These are phyloP conservation scores for Chitala chitala DNA, from an alignment of 2,113 vertebrate genomes.

Conservation along the genomic window DNA sequence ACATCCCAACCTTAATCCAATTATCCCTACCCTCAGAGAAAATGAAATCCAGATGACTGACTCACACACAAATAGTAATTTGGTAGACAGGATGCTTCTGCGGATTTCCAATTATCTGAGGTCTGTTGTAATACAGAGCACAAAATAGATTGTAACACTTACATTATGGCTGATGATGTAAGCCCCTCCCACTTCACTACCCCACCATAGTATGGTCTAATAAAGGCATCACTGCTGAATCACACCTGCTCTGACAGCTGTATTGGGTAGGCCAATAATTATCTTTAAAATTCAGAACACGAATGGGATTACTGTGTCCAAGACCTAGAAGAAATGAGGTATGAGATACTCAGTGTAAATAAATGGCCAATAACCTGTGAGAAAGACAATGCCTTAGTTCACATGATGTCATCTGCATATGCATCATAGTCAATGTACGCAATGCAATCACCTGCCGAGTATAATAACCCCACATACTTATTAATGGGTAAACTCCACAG, in stretches of 20 bases:
- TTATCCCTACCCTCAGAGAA: conserved; percentile 23
- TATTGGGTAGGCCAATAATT: not conserved
- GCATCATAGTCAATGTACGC: too few species aligned
- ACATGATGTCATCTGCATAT: too few species aligned
- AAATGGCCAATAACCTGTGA: not conserved
- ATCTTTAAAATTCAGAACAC: not conserved
- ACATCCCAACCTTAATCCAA: conserved; percentile 32
- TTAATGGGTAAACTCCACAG: too few species aligned
- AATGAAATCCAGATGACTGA: conserved; percentile 27
- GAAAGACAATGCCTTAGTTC: too few species aligned
- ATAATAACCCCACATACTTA: too few species aligned
- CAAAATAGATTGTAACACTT: not conserved
- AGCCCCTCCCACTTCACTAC: not conserved
- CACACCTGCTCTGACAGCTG: not conserved
- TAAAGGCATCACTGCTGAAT: conserved; percentile 11
- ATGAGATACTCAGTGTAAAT: not conserved
- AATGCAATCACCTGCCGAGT: too few species aligned
- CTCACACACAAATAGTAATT: conserved; percentile 24
- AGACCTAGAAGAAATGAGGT: not conserved
- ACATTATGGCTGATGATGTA: conserved; percentile 3
- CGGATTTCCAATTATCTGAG: conserved; percentile 18
- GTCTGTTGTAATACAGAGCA: conserved; percentile 6
- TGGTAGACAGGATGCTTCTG: conserved; percentile 22
- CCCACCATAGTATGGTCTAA: not conserved
- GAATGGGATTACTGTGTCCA: not conserved